Evolutionary conservation across 2,888 invertebrate genomes (phyloP).

Genomic region (Microchrysa polita): DNA sequence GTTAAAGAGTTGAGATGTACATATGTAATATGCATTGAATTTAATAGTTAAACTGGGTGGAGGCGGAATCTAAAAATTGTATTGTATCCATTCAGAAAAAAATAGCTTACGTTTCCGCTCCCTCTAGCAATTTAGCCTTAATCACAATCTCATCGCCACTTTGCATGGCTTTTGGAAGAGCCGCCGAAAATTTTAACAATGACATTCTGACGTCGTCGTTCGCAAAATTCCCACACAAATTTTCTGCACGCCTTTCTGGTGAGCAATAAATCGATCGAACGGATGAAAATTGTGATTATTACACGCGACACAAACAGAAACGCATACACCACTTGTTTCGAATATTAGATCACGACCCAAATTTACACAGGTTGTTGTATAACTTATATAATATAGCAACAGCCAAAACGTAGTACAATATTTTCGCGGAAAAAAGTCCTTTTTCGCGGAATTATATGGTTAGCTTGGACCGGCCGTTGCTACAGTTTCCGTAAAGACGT

Average conservation of each 20-base stretch:
- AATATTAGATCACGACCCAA: slow-evolving; percentile 14
- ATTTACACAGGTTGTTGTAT: too few species aligned
- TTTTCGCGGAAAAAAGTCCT: neutral
- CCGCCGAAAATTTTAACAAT: slow-evolving; percentile 53
- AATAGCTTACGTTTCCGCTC: slow-evolving; percentile 60
- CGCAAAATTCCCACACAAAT: slow-evolving; percentile 20
- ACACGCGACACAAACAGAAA: too few species aligned
- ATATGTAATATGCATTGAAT: too few species aligned
- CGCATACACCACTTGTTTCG: neutral
- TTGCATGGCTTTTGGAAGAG: slow-evolving; percentile 56
- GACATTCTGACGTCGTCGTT: neutral
- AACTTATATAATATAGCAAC: neutral
- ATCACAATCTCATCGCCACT: slow-evolving; percentile 57
- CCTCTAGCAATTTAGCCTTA: slow-evolving; percentile 56
- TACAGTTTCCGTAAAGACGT: slow-evolving; percentile 41
- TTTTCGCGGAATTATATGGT: neutral
- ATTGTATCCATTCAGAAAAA: too few species aligned
- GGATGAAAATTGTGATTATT: too few species aligned
- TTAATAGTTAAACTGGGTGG: too few species aligned
- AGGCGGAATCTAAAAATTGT: too few species aligned
- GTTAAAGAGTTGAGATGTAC: too few species aligned
- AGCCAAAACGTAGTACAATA: slow-evolving; percentile 5
- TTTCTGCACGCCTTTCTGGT: neutral
- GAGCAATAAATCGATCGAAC: neutral
- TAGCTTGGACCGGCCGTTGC: slow-evolving; percentile 36